These are phyloP conservation scores for Pangasianodon gigas DNA, from an alignment of 2,113 vertebrate species.

Conservation along the genomic window DNA sequence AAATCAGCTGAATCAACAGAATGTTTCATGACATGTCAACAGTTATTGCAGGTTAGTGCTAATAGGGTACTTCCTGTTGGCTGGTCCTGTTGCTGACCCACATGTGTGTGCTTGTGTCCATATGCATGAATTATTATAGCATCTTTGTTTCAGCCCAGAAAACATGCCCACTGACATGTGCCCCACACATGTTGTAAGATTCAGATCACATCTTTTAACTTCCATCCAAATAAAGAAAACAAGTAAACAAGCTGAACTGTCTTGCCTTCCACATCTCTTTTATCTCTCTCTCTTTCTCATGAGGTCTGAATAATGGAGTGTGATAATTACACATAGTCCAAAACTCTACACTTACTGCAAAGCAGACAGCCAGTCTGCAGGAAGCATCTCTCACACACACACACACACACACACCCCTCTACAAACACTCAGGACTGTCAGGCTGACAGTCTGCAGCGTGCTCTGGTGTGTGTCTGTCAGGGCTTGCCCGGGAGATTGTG, in stretches of 20 bases:
- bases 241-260: background rate
- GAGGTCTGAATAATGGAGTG: background rate
- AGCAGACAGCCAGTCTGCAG: constrained; percentile 58
- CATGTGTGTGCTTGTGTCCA: constrained; percentile 19
- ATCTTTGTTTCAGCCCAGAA: background rate
- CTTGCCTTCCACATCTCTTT: background rate
- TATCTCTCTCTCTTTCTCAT: background rate
- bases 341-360: constrained; percentile 43
- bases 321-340: background rate
- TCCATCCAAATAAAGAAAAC: background rate
- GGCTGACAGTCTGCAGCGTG: constrained; percentile 70
- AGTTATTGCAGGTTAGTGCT: constrained; percentile 71
- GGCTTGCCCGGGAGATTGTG: constrained; percentile 47
- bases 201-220: background rate
- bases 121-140: background rate
- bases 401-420: constrained; percentile 54
- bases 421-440: constrained; percentile 65
- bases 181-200: background rate
- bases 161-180: background rate
- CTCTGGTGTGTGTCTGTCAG: constrained; percentile 66
- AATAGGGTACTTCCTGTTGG: constrained; percentile 74
- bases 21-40: constrained; percentile 25
- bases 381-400: background rate
- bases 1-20: constrained; percentile 52
- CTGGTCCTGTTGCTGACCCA: constrained; percentile 63